Evolutionary conservation across 2,113 vertebrate species (phyloP).

Genomic region (Aspiorhynchus laticeps): DNA sequence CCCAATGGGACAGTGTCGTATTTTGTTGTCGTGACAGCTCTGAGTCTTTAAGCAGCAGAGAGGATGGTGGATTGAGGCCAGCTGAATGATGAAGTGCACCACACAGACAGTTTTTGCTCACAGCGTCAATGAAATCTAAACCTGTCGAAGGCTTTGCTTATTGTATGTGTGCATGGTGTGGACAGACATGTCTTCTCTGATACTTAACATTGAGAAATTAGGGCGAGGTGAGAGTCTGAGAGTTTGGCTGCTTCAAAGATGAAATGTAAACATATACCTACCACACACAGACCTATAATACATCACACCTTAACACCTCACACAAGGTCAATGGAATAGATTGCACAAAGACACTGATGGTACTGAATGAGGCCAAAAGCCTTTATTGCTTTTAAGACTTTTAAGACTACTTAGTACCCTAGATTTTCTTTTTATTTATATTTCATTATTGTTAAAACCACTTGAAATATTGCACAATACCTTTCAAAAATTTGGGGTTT

Average conservation of each 20-base stretch:
- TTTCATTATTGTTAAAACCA: neutral
- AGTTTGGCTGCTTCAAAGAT: constrained; percentile 18
- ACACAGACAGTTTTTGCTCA: constrained; percentile 50
- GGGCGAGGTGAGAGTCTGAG: constrained; percentile 32
- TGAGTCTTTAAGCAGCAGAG: constrained; percentile 14
- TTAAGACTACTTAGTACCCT: neutral
- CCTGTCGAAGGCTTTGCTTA: constrained; percentile 55
- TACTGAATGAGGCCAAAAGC: constrained; percentile 14
- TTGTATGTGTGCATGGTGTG: constrained; percentile 55
- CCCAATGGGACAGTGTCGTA: constrained; percentile 12
- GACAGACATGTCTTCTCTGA: constrained; percentile 57
- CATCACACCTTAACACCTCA: constrained; percentile 34
- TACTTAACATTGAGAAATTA: constrained; percentile 37
- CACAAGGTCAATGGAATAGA: neutral
- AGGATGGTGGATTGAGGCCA: constrained; percentile 5
- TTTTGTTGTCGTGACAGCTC: constrained; percentile 31
- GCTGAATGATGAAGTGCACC: constrained; percentile 32
- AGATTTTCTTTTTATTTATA: neutral
- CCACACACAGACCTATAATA: constrained; percentile 46
- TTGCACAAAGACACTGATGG: constrained; percentile 20
- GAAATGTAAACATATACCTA: constrained; percentile 49
- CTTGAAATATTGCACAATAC: neutral
- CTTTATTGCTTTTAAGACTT: neutral
- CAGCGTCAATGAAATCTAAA: constrained; percentile 37
- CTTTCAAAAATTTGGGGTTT: neutral